Base-by-base conservation (phyloP, 2,888 invertebrate genomes). In the Scaptomyza cyrtandrae region DNA sequence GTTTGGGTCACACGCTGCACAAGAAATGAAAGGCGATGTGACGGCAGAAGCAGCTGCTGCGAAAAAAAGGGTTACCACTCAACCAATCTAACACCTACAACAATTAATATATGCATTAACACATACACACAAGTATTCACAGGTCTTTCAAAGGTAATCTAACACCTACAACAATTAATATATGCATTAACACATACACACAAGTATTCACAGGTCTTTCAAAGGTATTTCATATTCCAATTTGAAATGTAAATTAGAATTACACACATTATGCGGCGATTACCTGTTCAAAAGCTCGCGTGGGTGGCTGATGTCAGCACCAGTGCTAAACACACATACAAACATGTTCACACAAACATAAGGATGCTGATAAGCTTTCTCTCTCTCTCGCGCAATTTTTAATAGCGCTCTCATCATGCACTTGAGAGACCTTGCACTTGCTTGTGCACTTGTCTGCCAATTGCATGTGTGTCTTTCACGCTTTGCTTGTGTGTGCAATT, bases 1-100 rank as follows among this genome's bases (percentile, higher is more conserved):
- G 83, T 84, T 79, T 85, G 82, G 83, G 82, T 83, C 83, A 67
- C 83, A 83, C 83, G 87, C 82, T 81, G 71, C 48, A 66, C 65
- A 54, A 71, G 62, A 66, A 78, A 69, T 69, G 74, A 76, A 74
- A 76, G 74, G 76, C 78, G 65, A 73, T 58, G 76, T 60, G 69
- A 78, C 56, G 53, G 50, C 69, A 68, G 52, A 56, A 59, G 43
- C 60, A 50, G 46, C 55, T 53, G 19, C 58, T 62, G 52, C 43
- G 48, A 55, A 58, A 63, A 44, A 71, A 65, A 77, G 59, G 76
- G 71, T 72, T 75, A 27, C 59, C 72, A 41, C 10, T 10, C 41
- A 61, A 16, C 57, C 19, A 43, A 14, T 48, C 55, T 24, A n/a
- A 41, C 50, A 60, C 46, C 55, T 49, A 56, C 71, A 54, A 45